Evolutionary conservation across 2,888 invertebrate species (phyloP).

Genomic region (Morpho achilles): DNA sequence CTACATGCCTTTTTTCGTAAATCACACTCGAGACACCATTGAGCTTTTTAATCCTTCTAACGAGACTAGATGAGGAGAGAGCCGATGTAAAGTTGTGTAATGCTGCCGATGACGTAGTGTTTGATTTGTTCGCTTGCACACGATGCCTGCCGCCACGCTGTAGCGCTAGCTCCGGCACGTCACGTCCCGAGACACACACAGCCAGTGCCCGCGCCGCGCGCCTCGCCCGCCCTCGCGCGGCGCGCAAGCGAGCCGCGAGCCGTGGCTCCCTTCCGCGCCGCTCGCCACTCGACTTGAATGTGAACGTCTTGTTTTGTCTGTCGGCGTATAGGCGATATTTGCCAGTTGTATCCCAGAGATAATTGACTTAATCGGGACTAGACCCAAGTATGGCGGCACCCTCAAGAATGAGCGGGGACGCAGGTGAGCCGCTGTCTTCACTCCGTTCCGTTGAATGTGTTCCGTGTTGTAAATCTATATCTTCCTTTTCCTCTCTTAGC

Average conservation of each 20-base stretch:
- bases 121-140: conserved; percentile 81
- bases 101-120: conserved; percentile 80
- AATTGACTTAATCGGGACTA: conserved; percentile 99
- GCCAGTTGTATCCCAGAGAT: conserved; percentile 99
- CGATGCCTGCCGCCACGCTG: conserved; percentile 80
- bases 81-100: conserved; percentile 78
- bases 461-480: conserved; percentile 78
- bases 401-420: conserved; percentile 99
- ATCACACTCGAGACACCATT: conserved; percentile 75
- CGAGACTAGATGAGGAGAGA: conserved; percentile 78
- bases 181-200: conserved; percentile 73
- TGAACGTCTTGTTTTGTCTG: conserved; percentile 82
- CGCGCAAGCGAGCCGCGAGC: conserved; percentile 21
- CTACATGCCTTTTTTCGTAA: conserved; percentile 78
- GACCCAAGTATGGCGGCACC: conserved; percentile 99
- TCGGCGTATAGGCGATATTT: conserved; percentile 97
- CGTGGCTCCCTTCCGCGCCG: conserved; percentile 47
- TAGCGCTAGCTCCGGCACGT: conserved; percentile 80
- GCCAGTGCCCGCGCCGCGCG: conserved; percentile 77
- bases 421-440: conserved; percentile 93
- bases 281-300: conserved; percentile 60
- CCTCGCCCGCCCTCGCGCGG: conserved; percentile 41
- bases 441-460: conserved; percentile 80
- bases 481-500: conserved; percentile 79
- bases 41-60: conserved; percentile 79